Evolutionary conservation across 1,140 invertebrate species (phyloP).

Genomic region (Pissodes strobi): DNA sequence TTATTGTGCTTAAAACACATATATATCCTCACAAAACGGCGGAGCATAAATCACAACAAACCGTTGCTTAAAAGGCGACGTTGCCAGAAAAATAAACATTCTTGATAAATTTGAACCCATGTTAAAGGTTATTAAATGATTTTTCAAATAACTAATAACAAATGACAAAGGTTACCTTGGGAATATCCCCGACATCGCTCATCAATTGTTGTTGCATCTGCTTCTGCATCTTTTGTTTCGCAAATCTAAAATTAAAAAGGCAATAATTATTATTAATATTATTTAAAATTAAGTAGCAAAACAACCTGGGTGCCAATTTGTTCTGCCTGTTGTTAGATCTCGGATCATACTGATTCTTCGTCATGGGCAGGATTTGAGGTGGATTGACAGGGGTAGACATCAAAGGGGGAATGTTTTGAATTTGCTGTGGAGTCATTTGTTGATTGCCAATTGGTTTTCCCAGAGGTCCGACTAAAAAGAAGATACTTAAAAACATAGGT

Average conservation of each 20-base stretch:
- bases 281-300: not conserved
- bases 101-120: too few species aligned
- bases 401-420: conserved; percentile 60
- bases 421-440: conserved; percentile 60
- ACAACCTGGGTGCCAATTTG: conserved; percentile 66
- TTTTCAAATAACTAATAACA: too few species aligned
- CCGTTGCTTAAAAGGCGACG: not conserved
- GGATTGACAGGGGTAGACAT: conserved; percentile 59
- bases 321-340: conserved; percentile 57
- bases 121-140: too few species aligned
- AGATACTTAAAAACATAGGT: too few species aligned
- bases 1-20: not conserved
- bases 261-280: not conserved
- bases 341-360: conserved; percentile 62
- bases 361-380: conserved; percentile 55
- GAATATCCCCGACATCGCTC: conserved; percentile 56
- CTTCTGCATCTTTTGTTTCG: conserved; percentile 66
- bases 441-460: conserved; percentile 42
- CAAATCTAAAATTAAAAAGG: conserved; percentile 60
- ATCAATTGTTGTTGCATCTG: conserved; percentile 52
- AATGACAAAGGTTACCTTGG: conserved; percentile 49
- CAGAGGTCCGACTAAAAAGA: not conserved
- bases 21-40: not conserved
- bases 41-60: conserved; percentile 1
- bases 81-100: too few species aligned